Conservation (phyloP, 2,797 vertebrate genomes). For the Botia kubotai region DNA sequence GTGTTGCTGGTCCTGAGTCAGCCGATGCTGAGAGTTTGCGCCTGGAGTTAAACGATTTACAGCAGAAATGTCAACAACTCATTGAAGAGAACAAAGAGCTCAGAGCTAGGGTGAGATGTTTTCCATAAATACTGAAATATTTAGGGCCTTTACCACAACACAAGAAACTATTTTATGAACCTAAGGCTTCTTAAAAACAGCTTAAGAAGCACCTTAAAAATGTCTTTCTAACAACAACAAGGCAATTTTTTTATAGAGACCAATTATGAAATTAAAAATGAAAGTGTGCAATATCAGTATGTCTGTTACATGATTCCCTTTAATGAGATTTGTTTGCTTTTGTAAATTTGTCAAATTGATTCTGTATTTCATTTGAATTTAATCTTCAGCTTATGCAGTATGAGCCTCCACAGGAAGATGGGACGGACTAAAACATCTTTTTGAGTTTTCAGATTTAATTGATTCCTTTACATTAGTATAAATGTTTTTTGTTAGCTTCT, state of each 20-base stretch:
- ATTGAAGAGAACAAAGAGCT: conserved; percentile 92
- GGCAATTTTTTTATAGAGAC: too few relatives aligned
- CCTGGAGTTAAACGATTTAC: conserved; percentile 86
- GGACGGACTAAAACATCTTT: conserved; percentile 67
- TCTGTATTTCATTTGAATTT: background rate
- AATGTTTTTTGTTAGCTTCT: background rate
- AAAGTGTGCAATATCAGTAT: background rate
- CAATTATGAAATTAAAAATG: too few relatives aligned
- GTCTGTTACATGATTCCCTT: too few relatives aligned
- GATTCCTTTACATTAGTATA: background rate
- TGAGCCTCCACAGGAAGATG: conserved; percentile 85
- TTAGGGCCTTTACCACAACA: background rate
- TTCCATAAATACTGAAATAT: too few relatives aligned
- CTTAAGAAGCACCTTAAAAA: too few relatives aligned
- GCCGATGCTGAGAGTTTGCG: conserved; percentile 84
- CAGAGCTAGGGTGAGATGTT: conserved; percentile 82
- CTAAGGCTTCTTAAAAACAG: too few relatives aligned
- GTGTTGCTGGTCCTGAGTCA: conserved; percentile 80
- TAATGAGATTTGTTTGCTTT: background rate
- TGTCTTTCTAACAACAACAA: background rate
- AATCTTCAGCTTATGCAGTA: conserved; percentile 87
- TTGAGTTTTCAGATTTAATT: background rate
- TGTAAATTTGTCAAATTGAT: background rate
- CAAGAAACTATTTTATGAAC: background rate
- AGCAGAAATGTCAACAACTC: conserved; percentile 87